Percentiles rank a stretch among this genome's conserved stretches.
These are phyloP conservation scores for Idaea straminata DNA, from an alignment of 2,888 invertebrate species.

Conservation along the genomic window DNA sequence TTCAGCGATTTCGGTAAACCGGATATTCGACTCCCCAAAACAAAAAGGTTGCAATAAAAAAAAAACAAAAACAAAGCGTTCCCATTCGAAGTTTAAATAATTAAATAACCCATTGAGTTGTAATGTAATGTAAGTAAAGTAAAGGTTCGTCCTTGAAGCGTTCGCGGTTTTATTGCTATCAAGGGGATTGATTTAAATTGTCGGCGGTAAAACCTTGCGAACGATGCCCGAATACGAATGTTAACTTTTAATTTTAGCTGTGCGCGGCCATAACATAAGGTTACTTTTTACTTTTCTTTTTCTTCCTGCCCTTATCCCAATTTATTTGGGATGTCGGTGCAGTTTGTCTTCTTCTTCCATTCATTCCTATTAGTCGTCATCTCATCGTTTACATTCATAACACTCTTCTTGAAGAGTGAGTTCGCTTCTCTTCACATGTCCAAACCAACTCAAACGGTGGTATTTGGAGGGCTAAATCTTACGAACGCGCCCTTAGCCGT, in stretches of 20 bases:
- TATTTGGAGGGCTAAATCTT: too few relatives aligned
- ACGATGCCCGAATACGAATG: conserved; percentile 63
- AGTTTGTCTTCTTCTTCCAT: too few relatives aligned
- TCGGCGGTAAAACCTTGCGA: conserved; percentile 56
- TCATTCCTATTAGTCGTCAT: too few relatives aligned
- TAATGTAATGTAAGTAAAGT: conserved; percentile 6
- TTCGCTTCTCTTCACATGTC: too few relatives aligned
- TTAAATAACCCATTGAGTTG: neutral
- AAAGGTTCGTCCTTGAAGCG: conserved; percentile 13
- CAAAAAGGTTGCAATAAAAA: conserved; percentile 7
- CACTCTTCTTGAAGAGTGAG: too few relatives aligned
- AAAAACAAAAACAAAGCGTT: neutral
- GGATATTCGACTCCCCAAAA: neutral
- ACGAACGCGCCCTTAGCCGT: too few relatives aligned
- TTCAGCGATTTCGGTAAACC: too few relatives aligned
- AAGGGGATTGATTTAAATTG: conserved; percentile 63
- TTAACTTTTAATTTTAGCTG: conserved; percentile 53
- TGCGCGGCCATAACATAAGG: conserved; percentile 9
- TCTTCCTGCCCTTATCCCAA: too few relatives aligned
- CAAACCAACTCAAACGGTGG: too few relatives aligned
- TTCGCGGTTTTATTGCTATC: conserved; percentile 7
- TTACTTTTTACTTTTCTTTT: too few relatives aligned
- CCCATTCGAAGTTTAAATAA: conserved; percentile 7
- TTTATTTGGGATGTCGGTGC: too few relatives aligned
- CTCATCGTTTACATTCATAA: too few relatives aligned